Evolutionary conservation across 2,888 invertebrate species (phyloP), one percentile per base, ranked within the genome.

Genomic region (Heliconius hortense): DNA sequence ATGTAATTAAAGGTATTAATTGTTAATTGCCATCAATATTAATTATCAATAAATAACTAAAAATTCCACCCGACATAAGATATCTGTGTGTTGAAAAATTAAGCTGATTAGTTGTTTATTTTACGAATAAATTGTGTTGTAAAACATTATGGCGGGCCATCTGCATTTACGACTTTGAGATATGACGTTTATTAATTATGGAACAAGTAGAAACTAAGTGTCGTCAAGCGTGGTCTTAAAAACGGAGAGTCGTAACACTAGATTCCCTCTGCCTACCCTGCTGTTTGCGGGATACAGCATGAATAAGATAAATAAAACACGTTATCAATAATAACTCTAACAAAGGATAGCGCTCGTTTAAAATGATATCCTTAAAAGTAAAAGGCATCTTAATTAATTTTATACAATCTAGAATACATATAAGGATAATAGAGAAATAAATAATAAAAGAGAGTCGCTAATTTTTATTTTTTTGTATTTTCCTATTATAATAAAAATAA

Each of bases 1-100:
- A 84, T 84, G 87, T 92, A 92, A 91, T 92, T 91, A 92, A 84
- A 82, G 84, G 85, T 82, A 85, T 87, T 84, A 87, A 82, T 80
- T 79, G 80, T 88, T 92, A 92, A 93, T 92, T 92, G 92, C 87
- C 84, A 84, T 86, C 88, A 87, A 91, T 92, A 91, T 91, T 93
- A 94, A 93, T 94, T 94, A 93, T 91, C 92, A 86, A 87, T 84
- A 84, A 86, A 86, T 84, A 82, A 78, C 80, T 82, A 48, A 85
- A 85, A 86, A 86, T 87, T 85, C 81, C 82, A 76, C 76, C 69
- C 63, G 80, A 90, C 90, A 91, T 88, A 82, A 83, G 79, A 74
- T 78, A 78, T 28, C 73, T 78, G 76, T n/a, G 70, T 75, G 73
- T 76, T 72, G 74, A 74, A 76, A 71, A 78, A 78, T 78, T 78